Evolutionary conservation across 2,888 invertebrate genomes (phyloP).

Genomic region (Mycalesis mineus): DNA sequence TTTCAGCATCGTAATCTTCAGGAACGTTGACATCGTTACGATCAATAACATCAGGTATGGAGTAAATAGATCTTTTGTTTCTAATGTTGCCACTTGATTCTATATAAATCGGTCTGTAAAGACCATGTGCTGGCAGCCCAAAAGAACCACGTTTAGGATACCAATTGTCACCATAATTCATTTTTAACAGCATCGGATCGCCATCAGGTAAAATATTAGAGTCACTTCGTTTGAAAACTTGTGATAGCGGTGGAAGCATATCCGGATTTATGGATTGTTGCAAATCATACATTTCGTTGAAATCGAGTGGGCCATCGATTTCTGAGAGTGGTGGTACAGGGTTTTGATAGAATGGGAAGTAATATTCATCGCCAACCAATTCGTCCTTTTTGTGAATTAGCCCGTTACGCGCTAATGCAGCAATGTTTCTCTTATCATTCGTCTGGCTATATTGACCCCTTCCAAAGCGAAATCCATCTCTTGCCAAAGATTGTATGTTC

Average conservation of each 20-base stretch:
- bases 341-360: slow-evolving; percentile 68
- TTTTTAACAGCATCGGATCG: slow-evolving; percentile 46
- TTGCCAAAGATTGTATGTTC: slow-evolving; percentile 81
- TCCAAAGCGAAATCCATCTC: slow-evolving; percentile 71
- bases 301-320: slow-evolving; percentile 61
- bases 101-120: slow-evolving; percentile 58
- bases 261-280: slow-evolving; percentile 69
- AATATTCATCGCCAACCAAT: slow-evolving; percentile 59
- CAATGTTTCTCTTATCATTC: slow-evolving; percentile 80
- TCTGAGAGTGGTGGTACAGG: slow-evolving; percentile 63
- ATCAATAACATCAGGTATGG: slow-evolving; percentile 61
- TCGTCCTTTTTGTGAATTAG: slow-evolving; percentile 62
- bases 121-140: slow-evolving; percentile 65
- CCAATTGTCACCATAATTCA: slow-evolving; percentile 48
- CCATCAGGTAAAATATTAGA: slow-evolving; percentile 44
- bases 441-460: slow-evolving; percentile 63
- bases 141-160: slow-evolving; percentile 76
- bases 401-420: slow-evolving; percentile 79
- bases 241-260: slow-evolving; percentile 64
- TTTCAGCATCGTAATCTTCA: slow-evolving; percentile 77
- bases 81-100: slow-evolving; percentile 50
- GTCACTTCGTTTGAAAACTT: slow-evolving; percentile 58
- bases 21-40: slow-evolving; percentile 79
- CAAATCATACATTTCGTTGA: slow-evolving; percentile 63
- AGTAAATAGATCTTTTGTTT: slow-evolving; percentile 61